Evolutionary conservation across 2,797 vertebrate genomes (phyloP), one percentile per base, ranked within the genome.

Genomic region (Parauchenoglanis punctatus): DNA sequence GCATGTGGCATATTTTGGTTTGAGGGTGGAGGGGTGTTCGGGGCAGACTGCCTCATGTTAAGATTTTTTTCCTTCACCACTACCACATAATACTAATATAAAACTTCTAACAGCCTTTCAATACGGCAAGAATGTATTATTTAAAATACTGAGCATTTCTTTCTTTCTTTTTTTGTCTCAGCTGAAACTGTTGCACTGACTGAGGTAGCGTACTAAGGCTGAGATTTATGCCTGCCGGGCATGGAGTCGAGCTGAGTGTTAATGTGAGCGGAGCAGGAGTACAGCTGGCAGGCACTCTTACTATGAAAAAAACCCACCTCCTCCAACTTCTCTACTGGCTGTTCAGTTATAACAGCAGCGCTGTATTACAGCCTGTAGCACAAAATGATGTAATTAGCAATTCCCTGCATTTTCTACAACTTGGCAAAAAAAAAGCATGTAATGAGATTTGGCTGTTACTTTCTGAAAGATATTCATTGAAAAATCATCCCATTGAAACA

Each of bases 221-320:
- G 52, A 86, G 82, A 88, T 78, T 83, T 87, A 84, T 68, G 78
- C 83, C 75, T 54, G 44, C 31, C 56, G 61, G 90, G 77, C 87
- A 78, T 49, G 73, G 70, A 85, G 88, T 81, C 88, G 88, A 88
- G 81, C 28, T 44, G 85, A 87, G 89, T 89, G 86, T 86, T 90
- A 88, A 88, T 89, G 88, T 85, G 73, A 86, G 88, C 61, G 49
- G 72, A 67, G 61, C 13, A 59, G n/a, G n/a, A 67, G 61, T 81
- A 40, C 44, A 52, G 73, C 88, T 89, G 72, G 85, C 72, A 77
- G 61, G 35, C 35, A 44, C 63, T 84, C 68, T 25, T 59, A 67
- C 81, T 46, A 84, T n/a, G 81, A 76, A 65, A 85, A 72, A 82
- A 87, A 59, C n/a, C n/a, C 63, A 84, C 54, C 54, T 84, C 68